Evolutionary conservation across 2,113 vertebrate species (phyloP), one percentile per base, ranked within the genome.

Genomic region (Syrrhaptes paradoxus): DNA sequence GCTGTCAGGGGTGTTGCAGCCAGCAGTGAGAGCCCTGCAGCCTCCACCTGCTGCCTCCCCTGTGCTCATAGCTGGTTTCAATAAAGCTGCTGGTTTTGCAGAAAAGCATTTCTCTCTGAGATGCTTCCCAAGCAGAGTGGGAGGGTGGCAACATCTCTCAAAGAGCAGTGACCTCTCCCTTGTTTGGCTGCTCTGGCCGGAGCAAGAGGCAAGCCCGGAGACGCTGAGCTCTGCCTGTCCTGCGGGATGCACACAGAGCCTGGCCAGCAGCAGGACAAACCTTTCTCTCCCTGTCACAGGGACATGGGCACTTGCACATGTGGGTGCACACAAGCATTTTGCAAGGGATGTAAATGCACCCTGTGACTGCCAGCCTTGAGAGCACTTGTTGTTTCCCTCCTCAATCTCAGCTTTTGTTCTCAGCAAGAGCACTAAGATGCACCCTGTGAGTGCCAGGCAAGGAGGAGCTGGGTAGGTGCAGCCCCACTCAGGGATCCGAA

Each of bases 21-120:
- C 1, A 85, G 85, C 85, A 46, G 17, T 0, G 22, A 77, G 57
- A 96, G 48, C 65, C 45, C 57, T 45, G 3, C 65, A 49, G 85
- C 70, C 89, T 5, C 82, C 9, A 34, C 73, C 85, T 29, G 80
- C 73, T 0, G 18, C 85, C 85, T 70, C 83, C 74, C 25, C 81
- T 31, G 59, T 5, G 48, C 13, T 95, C 79, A 9, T 15, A 77
- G 71, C 94, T 83, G 93, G 25, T 88, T 96, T 87, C 71, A 96
- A 96, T 96, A 92, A 94, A 93, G 43, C 70, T 49, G 82, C 91
- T 92, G 89, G 34, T 38, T 81, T 68, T 90, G 92, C 68, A 89
- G 73, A 92, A 89, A 96, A 67, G 74, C 83, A 83, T 95, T 93
- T 93, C 61, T 55, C 85, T 57, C 11, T 73, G 76, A 96, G 79